These are phyloP conservation scores for Melanogrammus aeglefinus DNA, from an alignment of 2,797 vertebrate genomes.

Conservation along the genomic window DNA sequence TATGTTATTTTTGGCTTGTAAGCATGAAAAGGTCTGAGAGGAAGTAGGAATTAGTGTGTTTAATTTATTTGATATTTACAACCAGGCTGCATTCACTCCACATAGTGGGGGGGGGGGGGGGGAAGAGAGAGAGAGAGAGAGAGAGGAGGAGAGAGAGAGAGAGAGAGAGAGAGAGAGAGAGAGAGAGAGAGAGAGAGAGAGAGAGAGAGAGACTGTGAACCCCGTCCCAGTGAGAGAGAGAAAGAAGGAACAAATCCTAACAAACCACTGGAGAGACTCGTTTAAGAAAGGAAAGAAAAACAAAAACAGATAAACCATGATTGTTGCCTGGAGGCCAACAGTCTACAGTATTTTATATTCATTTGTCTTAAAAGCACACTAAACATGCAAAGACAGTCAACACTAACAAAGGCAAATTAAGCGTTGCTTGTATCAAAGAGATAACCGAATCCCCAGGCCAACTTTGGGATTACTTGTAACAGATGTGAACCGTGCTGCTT, in stretches of 20 bases:
- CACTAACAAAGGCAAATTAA: conserved; percentile 1
- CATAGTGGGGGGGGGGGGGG: no score
- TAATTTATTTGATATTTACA: no score
- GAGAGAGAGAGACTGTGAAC: not conserved
- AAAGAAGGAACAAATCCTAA: not conserved
- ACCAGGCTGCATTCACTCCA: no score
- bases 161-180: not conserved
- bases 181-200: not conserved
- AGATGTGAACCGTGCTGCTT: not conserved
- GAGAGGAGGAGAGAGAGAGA: not conserved
- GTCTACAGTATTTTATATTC: not conserved
- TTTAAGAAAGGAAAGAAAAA: not conserved
- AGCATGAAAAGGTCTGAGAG: not conserved
- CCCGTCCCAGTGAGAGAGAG: not conserved
- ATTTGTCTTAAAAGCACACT: not conserved
- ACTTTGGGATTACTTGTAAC: not conserved
- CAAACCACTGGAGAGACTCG: not conserved
- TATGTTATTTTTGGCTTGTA: not conserved
- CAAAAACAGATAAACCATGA: not conserved
- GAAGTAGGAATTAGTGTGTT: not conserved
- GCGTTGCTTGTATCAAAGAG: not conserved
- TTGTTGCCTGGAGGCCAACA: not conserved
- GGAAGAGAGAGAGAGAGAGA: not conserved
- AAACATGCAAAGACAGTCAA: not conserved
- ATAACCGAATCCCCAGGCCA: not conserved